Evolutionary conservation across 2,797 vertebrate species (phyloP), one percentile per base, ranked within the genome.

Genomic region (Sternarchorhynchus goeldii): DNA sequence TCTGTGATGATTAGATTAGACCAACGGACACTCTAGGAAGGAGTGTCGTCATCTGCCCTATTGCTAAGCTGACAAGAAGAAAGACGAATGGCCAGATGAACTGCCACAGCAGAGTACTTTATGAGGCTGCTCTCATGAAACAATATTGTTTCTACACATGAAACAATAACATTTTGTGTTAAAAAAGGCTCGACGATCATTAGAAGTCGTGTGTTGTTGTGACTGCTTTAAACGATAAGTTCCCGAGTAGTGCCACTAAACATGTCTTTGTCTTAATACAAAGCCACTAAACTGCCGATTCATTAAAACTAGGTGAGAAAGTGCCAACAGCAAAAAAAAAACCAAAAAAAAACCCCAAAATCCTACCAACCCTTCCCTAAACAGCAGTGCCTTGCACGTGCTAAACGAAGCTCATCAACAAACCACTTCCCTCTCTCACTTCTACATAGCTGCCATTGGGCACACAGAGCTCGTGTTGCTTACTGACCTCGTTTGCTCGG

Each of bases 361-460:
- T 10, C 39, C 39, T 10, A 1, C 39, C 39, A 6, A 6, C 39
- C 39, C 64, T 84, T 84, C 74, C 77, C 45, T 75, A 78, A 68
- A 77, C 60, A 82, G 67, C 45, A 81, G 2, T n/a, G 67, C 67
- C 60, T 32, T 25, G 86, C 86, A 29, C 83, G 82, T 91, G 88
- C 91, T 88, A 91, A 83, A 88, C 84, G 34, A 77, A 86, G 56
- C 69, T 66, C 89, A 64, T 88, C 85, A 85, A 83, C 82, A 85
- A 45, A 80, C 86, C 89, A 92, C 91, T 93, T 93, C 92, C 92
- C 88, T 91, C 90, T 94, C 92, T 94, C 92, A 93, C 92, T 93
- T 94, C 92, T 93, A 93, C 34, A 93, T 93, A 93, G 91, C 86
- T 84, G 83, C 78, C 85, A 82, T 76, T 87, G 78, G 79, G 72